phyloP scores from a whole-genome alignment of 1,140 invertebrate genomes.

The Drosophila tristis region DNA sequence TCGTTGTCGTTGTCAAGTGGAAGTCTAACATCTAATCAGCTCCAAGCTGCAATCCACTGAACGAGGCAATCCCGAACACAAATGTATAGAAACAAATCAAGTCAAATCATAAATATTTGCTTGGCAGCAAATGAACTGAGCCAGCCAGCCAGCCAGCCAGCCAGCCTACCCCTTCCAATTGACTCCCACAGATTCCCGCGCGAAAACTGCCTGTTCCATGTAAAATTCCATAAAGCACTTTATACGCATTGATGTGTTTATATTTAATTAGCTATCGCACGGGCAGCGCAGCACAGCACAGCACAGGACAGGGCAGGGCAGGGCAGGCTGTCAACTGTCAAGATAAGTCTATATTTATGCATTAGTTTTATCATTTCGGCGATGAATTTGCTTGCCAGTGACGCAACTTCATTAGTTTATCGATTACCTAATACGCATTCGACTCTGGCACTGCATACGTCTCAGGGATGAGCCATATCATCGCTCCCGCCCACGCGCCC shows the following conservation, averaged over 20 bases:
- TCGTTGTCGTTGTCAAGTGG: conserved; percentile 6
- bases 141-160: no score
- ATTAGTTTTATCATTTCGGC: conserved; percentile 14
- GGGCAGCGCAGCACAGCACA: no score
- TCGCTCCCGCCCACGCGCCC: no score
- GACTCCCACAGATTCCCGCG: no score
- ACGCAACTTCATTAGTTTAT: conserved; percentile 12
- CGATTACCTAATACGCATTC: no score
- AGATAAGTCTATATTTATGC: conserved; percentile 31
- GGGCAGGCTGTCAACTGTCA: conserved; percentile 18
- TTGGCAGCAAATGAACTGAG: no score
- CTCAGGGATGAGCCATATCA: no score
- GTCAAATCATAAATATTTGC: no score
- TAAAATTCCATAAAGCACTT: background rate
- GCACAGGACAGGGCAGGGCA: no score
- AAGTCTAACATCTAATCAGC: conserved; percentile 10
- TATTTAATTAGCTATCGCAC: conserved; percentile 38
- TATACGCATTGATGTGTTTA: background rate
- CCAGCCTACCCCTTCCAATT: no score
- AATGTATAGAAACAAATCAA: background rate
- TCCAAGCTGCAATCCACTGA: background rate
- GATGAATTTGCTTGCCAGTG: background rate
- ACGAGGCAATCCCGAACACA: background rate
- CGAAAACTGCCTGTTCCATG: background rate
- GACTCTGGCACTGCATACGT: no score